These are phyloP conservation scores for Acronicta psi DNA, from an alignment of 2,888 invertebrate species.

Conservation along the genomic window DNA sequence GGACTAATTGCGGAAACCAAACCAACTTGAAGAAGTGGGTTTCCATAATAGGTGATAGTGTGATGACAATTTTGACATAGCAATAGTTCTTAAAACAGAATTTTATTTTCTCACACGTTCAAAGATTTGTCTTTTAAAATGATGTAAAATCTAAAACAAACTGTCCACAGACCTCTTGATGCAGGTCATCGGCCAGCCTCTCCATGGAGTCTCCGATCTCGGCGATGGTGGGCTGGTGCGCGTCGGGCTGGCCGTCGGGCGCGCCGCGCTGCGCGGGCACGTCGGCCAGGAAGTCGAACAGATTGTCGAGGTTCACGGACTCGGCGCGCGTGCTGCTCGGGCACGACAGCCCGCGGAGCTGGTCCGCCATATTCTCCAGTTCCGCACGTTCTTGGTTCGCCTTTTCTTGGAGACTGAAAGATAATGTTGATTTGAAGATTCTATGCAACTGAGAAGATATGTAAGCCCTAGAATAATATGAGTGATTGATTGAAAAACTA, in stretches of 20 bases:
- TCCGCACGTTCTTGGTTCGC: conserved; percentile 89
- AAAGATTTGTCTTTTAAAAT: no score
- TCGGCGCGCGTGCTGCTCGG: conserved; percentile 87
- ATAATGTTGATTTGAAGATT: neutral
- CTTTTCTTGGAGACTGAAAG: conserved; percentile 90
- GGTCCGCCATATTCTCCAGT: conserved; percentile 84
- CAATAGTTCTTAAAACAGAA: no score
- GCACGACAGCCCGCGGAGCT: conserved; percentile 77
- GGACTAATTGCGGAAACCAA: no score
- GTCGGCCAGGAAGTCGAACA: conserved; percentile 96
- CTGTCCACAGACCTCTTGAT: conserved; percentile 90
- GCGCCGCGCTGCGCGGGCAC: conserved; percentile 88
- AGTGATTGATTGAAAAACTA: no score
- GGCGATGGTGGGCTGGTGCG: conserved; percentile 91
- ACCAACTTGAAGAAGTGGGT: no score
- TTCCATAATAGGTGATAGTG: no score
- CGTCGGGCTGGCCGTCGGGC: conserved; percentile 85
- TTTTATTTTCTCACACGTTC: no score
- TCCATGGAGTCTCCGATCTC: conserved; percentile 96
- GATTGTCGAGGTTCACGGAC: conserved; percentile 95
- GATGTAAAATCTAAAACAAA: no score
- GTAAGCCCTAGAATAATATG: no score
- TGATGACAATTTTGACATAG: no score
- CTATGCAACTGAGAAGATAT: no score
- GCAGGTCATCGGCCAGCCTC: conserved; percentile 94